These are phyloP conservation scores for Parapristionchus giblindavisi DNA, from an alignment of 2,888 invertebrate genomes.

Conservation along the genomic window DNA sequence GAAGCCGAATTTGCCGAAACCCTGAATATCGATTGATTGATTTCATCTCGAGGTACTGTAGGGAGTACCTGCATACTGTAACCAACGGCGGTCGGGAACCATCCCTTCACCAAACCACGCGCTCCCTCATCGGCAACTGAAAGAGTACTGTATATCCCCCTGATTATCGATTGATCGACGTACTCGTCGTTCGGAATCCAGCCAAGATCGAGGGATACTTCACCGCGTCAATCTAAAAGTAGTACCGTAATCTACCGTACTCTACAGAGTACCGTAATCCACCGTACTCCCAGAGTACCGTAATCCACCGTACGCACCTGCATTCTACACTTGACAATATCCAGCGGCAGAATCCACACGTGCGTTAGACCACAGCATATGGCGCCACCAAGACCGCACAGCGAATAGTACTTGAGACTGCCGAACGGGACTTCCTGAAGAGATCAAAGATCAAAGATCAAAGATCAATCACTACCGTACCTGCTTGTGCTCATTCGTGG, in stretches of 20 bases:
- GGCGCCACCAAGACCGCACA: slow-evolving; percentile 90
- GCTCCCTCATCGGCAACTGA: slow-evolving; percentile 88
- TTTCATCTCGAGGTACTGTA: neutral
- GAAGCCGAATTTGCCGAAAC: slow-evolving; percentile 93
- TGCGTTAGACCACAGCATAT: slow-evolving; percentile 84
- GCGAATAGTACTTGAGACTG: slow-evolving; percentile 84
- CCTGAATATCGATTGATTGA: slow-evolving; percentile 72
- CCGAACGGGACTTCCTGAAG: slow-evolving; percentile 72
- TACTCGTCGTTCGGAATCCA: slow-evolving; percentile 18
- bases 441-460: neutral
- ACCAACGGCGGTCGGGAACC: slow-evolving; percentile 96
- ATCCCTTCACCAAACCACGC: slow-evolving; percentile 87
- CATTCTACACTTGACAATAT: slow-evolving; percentile 90
- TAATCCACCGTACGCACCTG: slow-evolving; percentile 76
- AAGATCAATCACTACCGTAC: neutral
- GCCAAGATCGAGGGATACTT: slow-evolving; percentile 77
- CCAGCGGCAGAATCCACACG: slow-evolving; percentile 86
- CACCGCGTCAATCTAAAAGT: slow-evolving; percentile 85
- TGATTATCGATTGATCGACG: neutral
- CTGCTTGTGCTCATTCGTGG: no score
- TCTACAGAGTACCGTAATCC: neutral
- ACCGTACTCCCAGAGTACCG: slow-evolving; percentile 3
- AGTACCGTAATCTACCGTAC: slow-evolving; percentile 81
- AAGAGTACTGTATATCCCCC: slow-evolving; percentile 69
- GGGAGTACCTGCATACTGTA: slow-evolving; percentile 88